Evolutionary conservation across 2,797 vertebrate species (phyloP).

Genomic region (Carcharodon carcharias): DNA sequence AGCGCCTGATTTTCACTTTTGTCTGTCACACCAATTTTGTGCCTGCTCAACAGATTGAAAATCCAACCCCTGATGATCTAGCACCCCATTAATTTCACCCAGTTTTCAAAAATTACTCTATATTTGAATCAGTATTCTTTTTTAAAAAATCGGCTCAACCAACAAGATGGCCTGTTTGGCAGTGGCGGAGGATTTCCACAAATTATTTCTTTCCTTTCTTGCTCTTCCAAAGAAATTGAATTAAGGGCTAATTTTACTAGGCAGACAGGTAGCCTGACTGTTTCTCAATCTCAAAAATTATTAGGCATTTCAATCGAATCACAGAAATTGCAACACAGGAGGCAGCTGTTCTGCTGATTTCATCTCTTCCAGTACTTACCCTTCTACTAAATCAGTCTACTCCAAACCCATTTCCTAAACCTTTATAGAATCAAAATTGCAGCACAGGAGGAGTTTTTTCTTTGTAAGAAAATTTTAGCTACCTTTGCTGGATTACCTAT

Average conservation of each 20-base stretch:
- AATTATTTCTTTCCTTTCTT: neutral
- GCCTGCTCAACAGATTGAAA: neutral
- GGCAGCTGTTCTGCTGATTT: neutral
- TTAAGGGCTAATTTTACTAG: neutral
- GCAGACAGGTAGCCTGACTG: neutral
- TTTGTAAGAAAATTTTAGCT: neutral
- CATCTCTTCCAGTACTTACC: neutral
- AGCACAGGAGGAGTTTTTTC: neutral
- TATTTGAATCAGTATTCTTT: neutral
- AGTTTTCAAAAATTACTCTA: neutral
- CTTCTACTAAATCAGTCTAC: conserved; percentile 1
- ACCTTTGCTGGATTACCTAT: neutral
- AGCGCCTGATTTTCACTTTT: neutral
- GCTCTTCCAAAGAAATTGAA: neutral
- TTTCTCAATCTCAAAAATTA: neutral
- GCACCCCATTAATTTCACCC: neutral
- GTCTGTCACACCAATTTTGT: neutral
- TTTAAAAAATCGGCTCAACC: neutral
- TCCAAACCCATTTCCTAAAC: neutral
- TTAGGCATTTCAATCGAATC: neutral
- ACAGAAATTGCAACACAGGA: neutral
- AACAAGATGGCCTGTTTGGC: neutral
- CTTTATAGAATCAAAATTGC: neutral
- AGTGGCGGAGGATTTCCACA: neutral
- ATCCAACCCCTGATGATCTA: neutral